Conservation (phyloP, 1,140 invertebrate species). For the Apocrypta bakeri region DNA sequence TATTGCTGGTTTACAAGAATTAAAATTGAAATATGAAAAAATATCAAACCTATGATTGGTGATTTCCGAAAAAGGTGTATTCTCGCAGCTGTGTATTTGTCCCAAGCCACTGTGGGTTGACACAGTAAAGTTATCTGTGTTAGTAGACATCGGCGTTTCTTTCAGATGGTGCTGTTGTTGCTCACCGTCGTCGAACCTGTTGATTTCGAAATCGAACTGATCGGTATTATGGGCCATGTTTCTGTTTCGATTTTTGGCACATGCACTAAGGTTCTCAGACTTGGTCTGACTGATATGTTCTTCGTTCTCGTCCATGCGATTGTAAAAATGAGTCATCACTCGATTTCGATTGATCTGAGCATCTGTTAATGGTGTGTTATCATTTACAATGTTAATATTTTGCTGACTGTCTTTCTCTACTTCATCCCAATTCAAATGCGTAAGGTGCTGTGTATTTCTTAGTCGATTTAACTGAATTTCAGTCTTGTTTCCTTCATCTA, state of each 20-base stretch:
- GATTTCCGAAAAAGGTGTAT: conserved; percentile 59
- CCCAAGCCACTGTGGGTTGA: conserved; percentile 62
- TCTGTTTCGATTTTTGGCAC: conserved; percentile 59
- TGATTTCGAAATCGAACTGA: conserved; percentile 42
- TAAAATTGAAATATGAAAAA: neutral
- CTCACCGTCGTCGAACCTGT: neutral
- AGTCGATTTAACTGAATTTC: conserved; percentile 55
- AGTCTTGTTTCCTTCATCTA: neutral
- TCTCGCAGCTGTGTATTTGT: conserved; percentile 61
- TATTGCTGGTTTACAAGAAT: neutral
- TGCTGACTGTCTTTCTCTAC: neutral
- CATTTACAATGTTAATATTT: neutral
- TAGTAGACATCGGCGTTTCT: conserved; percentile 70
- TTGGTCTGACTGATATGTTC: conserved; percentile 14
- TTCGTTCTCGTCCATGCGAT: conserved; percentile 26
- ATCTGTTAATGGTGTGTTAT: conserved; percentile 43
- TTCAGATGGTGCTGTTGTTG: conserved; percentile 29
- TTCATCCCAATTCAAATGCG: conserved; percentile 53
- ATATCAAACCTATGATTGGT: conserved; percentile 39
- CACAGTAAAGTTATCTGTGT: conserved; percentile 66
- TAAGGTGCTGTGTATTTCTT: conserved; percentile 55
- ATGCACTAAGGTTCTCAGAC: conserved; percentile 49
- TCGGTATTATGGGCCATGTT: conserved; percentile 53
- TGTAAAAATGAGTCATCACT: conserved; percentile 54
- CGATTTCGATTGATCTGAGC: conserved; percentile 55